Percentiles rank a stretch among this genome's conserved stretches.
phyloP scores from a whole-genome alignment of 92 coral and sea anemone genomes.

The Bergia puertoricense region DNA sequence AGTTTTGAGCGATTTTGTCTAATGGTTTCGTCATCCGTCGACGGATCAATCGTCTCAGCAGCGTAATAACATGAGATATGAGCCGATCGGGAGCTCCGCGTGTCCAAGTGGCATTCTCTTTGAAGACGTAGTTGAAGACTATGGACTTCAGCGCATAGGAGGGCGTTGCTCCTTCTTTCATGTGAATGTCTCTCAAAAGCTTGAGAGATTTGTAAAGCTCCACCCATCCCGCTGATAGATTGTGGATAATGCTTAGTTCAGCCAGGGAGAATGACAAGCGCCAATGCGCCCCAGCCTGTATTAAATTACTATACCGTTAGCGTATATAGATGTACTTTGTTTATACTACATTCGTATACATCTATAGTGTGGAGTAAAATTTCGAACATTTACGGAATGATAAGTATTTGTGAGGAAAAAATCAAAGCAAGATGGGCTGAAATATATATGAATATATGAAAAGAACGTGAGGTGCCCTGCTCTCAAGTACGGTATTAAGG shows the following conservation, averaged over 20 bases:
- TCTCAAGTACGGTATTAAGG: too few relatives aligned
- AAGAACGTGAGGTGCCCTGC: too few relatives aligned
- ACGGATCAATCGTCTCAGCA: conserved; percentile 11
- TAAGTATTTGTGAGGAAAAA: too few relatives aligned
- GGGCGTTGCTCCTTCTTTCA: conserved; percentile 25
- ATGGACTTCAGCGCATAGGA: conserved; percentile 18
- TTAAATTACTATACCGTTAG: background rate
- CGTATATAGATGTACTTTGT: background rate
- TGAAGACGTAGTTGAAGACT: conserved; percentile 32
- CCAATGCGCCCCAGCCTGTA: conserved; percentile 23
- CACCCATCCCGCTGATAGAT: conserved; percentile 18
- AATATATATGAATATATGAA: too few relatives aligned
- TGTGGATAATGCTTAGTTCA: conserved; percentile 30
- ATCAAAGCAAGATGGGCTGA: too few relatives aligned
- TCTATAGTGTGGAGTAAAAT: too few relatives aligned
- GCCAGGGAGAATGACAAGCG: conserved; percentile 44
- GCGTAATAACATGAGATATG: background rate
- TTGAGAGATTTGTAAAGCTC: conserved; percentile 48
- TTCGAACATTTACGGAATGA: too few relatives aligned
- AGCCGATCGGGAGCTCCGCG: background rate
- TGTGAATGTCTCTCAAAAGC: conserved; percentile 43
- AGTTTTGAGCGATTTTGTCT: background rate
- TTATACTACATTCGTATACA: too few relatives aligned
- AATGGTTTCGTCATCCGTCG: background rate
- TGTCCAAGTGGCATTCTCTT: background rate